Base-by-base conservation (phyloP, 2,888 invertebrate species). In the Gerris lacustris region DNA sequence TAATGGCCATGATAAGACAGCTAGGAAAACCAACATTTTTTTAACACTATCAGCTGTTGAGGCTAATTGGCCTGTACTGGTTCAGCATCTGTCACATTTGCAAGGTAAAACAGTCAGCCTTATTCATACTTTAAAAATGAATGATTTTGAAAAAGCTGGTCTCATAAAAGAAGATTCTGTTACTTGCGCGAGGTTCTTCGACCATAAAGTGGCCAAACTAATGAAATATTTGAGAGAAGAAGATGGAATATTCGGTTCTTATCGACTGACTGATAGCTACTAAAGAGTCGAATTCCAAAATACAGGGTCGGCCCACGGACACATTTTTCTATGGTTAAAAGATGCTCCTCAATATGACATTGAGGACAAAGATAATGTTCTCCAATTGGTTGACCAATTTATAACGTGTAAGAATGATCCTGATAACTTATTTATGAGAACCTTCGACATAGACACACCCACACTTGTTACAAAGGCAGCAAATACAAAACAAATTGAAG, bases 231-330 rank as follows among this genome's bases (percentile, higher is more conserved):
- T 76, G 18, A 67, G 72, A 63, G 70, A 66, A 55, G 70, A 44
- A 72, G 70, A 73, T 6, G 70, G 63, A 62, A 75, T 76, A n/a
- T 74, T 75, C 31, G 69, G 70, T 9, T 47, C 70, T 17, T 31
- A 63, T 70, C 67, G 62, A n/a, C 68, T 71, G 11, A 68, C 66
- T 71, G 75, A 77, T 73, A 68, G 45, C 7, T 76, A 76, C 68
- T 45, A 75, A 68, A 44, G 76, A 70, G 76, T 77, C 43, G 77
- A 78, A 73, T 77, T 77, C 45, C 78, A 77, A 71, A 71, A 77
- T 62, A 73, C 77, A 66, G 77, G 77, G 62, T 76, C 62, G n/a
- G 15, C 76, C 15, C 77, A 77, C 75, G 75, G 72, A 6, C 77
- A 78, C 70, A 75, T 74, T 17, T 74, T 78, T 68, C 67, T 77